These are phyloP conservation scores for Agonopterix subpropinquella DNA, from an alignment of 2,888 invertebrate species.

Conservation along the genomic window DNA sequence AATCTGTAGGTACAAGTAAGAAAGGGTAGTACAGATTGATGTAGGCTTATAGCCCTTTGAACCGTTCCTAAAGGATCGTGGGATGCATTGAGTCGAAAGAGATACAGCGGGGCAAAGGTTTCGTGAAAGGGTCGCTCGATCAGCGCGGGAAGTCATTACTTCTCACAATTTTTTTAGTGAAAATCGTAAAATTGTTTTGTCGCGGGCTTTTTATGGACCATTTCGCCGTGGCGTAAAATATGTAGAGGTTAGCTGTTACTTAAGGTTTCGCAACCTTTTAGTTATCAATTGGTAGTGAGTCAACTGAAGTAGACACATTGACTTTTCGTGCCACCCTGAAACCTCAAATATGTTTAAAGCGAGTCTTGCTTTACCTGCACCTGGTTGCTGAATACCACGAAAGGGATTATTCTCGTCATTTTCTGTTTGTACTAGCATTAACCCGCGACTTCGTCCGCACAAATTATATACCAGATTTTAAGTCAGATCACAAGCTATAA, in stretches of 20 bases:
- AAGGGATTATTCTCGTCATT: background rate
- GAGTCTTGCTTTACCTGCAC: no score
- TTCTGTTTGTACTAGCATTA: background rate
- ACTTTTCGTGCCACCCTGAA: no score
- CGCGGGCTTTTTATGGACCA: background rate
- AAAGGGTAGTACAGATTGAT: background rate
- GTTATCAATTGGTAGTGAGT: no score
- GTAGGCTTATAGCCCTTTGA: background rate
- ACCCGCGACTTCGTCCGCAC: no score
- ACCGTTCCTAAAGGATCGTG: slow-evolving; percentile 13
- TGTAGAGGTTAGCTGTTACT: background rate
- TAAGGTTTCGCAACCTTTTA: no score
- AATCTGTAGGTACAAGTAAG: background rate
- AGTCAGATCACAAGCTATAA: no score
- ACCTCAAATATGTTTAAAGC: no score
- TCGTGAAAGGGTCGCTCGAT: slow-evolving; percentile 17
- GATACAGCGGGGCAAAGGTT: slow-evolving; percentile 24
- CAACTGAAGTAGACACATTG: no score
- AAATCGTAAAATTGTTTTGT: background rate
- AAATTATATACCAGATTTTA: no score
- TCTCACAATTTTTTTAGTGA: background rate
- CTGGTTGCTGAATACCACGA: no score
- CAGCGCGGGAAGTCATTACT: slow-evolving; percentile 4
- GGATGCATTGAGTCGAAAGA: slow-evolving; percentile 30
- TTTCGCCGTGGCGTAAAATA: background rate